Percentiles rank a stretch among this genome's conserved stretches.
These are phyloP conservation scores for Eremophila alpestris DNA, from an alignment of 2,797 vertebrate genomes.

Conservation along the genomic window DNA sequence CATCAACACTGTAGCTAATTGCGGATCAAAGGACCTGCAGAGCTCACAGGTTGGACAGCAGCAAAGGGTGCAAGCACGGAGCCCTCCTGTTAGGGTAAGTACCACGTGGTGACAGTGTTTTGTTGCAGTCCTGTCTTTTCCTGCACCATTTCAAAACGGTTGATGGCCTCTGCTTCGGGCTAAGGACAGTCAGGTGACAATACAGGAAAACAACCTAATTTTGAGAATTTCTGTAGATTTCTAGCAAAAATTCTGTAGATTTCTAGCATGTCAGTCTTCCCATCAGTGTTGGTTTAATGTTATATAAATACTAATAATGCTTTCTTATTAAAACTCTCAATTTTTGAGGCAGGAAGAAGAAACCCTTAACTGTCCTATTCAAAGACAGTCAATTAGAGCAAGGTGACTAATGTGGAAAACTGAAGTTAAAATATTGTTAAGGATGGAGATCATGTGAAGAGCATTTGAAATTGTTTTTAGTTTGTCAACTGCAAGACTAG, in stretches of 20 bases:
- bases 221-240: not conserved
- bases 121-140: not conserved
- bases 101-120: not conserved
- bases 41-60: slow-evolving; percentile 81
- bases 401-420: not conserved
- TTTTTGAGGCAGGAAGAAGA: not conserved
- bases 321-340: not conserved
- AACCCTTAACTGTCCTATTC: not conserved
- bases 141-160: not conserved
- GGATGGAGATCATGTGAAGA: not conserved
- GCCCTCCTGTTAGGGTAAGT: slow-evolving; percentile 93
- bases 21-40: slow-evolving; percentile 82
- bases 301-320: not conserved
- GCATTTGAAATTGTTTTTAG: not conserved
- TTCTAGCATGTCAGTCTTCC: not conserved
- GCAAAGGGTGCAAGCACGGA: slow-evolving; percentile 89
- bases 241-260: not conserved
- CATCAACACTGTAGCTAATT: slow-evolving; percentile 73
- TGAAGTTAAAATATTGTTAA: not conserved
- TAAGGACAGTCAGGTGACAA: not conserved
- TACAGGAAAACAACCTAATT: not conserved
- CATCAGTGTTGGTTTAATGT: not conserved
- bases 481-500: not conserved
- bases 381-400: not conserved
- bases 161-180: not conserved